Base-by-base conservation (phyloP, 2,888 invertebrate genomes). In the Eupeodes latifasciatus region DNA sequence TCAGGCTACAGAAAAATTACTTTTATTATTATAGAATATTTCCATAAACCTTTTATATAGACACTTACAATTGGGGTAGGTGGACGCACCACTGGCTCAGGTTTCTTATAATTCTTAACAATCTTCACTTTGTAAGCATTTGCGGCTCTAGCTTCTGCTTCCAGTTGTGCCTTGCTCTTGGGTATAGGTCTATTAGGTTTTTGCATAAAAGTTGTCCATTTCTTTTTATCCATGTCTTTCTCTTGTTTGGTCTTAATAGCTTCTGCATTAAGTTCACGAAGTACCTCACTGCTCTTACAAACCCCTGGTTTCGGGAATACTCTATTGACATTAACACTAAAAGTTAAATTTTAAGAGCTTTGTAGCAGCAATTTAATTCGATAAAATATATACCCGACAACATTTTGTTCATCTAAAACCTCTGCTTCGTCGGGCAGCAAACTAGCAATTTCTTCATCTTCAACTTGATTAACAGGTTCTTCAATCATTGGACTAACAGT, bases 131-230 rank as follows among this genome's bases (percentile, higher is more conserved):
- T 95, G 89, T 95, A 95, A 49, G 93, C 92, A 90, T 93, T 92
- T 47, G 90, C 93, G 91, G 91, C 91, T 34, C 92, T 90, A 0
- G 90, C 90, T 44, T 93, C 93, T 3, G 92, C 92, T 83, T 93
- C 93, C 59, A 93, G 74, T 85, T 92, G 91, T 6, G 91, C 91
- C 78, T 91, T 92, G 79, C 92, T 93, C 85, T 93, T 93, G 9
- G 96, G 96, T 89, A 95, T 95, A 0, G 96, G 96, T 27, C 96
- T 94, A 90, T 95, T 95, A 0, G 97, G 97, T 90, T 96, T 96
- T 92, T 96, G 96, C 86, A 97, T 92, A 91, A 97, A 97, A 47
- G 96, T 96, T 5, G 97, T 96, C 94, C 96, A 96, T 90, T 95
- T 95, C 90, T 95, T 95, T 89, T 95, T 94, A 55, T 95, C 94